Base-by-base conservation (phyloP, 2,888 invertebrate species). In the Campopleginae sp. region DNA sequence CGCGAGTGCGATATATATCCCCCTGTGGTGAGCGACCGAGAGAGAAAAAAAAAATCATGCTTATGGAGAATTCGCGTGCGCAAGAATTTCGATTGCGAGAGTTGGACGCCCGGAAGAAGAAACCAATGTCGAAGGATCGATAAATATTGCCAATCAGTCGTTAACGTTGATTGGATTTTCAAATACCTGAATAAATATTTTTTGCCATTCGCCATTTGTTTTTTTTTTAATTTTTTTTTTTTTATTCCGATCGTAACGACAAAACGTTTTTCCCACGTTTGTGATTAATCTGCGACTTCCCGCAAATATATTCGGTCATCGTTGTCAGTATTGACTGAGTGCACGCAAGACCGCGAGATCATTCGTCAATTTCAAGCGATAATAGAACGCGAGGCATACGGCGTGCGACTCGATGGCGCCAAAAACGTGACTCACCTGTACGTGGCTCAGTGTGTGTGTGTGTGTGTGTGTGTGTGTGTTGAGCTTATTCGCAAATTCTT, bases 361-460 rank as follows among this genome's bases (percentile, higher is more conserved):
- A 79, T 79, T 79, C 46, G 63, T 46, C 48, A 74, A 79, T 76
- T 77, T 77, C 51, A 65, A 70, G 44, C 38, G 51, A 38, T 17
- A n/a, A n/a, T 46, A 66, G 48, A 65, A 80, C 61, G 38, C n/a
- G 44, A 54, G 77, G 80, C 66, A 72, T 42, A 76, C 77, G 77
- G 23, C 44, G 58, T 54, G 44, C 54, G 76, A 54, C 80, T 65
- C 80, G 46, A 76, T 80, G 84, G 84, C 84, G 84, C 84, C 80
- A 76, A 80, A 71, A 76, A 76, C 65, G 80, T 80, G 84, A 84
- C 76, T 80, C 80, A 80, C 84, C 72, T 72, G 72, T 68, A 14
- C 14, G 42, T 58, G 38, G 38, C 1, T 38, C 38, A 38, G 38
- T 38, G 38, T 38, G 38, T 38, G 38, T 38, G 10, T 58, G 19